phyloP scores from a whole-genome alignment of 2,113 vertebrate species.

The Athene cunicularia region DNA sequence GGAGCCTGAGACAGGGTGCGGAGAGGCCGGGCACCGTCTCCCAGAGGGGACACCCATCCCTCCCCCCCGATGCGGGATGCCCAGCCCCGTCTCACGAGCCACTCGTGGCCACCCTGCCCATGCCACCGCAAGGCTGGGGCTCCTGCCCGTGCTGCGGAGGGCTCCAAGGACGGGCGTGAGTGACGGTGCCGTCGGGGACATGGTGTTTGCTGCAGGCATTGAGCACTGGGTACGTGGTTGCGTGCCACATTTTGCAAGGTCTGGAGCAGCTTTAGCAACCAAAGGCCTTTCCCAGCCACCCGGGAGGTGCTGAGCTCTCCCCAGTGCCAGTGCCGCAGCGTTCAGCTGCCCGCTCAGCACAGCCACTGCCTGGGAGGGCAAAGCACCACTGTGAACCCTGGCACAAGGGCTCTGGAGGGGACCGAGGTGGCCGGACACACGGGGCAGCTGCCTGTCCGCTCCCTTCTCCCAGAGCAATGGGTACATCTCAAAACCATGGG shows the following conservation, averaged over 20 bases:
- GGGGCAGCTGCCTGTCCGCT: not conserved
- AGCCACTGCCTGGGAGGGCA: not conserved
- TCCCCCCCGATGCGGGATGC: fast-evolving
- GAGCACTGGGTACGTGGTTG: fast-evolving
- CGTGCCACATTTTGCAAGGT: not conserved
- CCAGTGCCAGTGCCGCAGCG: fast-evolving
- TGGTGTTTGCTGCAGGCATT: fast-evolving
- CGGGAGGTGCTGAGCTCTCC: not conserved
- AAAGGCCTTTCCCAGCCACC: not conserved
- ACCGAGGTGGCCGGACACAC: fast-evolving
- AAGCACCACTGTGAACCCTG: fast-evolving
- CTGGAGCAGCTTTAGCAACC: not conserved
- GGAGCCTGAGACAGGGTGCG: not conserved
- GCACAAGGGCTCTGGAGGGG: not conserved
- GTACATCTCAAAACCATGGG: fast-evolving
- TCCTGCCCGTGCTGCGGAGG: not conserved
- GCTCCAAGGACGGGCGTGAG: not conserved
- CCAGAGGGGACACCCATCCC: not conserved
- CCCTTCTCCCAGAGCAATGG: fast-evolving
- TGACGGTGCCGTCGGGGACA: not conserved
- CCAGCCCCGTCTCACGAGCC: not conserved
- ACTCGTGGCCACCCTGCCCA: fast-evolving
- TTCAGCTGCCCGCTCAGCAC: not conserved
- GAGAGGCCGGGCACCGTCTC: not conserved
- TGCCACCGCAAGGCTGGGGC: fast-evolving